Conservation (phyloP, 2,888 invertebrate species). For the Cheilosia vernalis region DNA sequence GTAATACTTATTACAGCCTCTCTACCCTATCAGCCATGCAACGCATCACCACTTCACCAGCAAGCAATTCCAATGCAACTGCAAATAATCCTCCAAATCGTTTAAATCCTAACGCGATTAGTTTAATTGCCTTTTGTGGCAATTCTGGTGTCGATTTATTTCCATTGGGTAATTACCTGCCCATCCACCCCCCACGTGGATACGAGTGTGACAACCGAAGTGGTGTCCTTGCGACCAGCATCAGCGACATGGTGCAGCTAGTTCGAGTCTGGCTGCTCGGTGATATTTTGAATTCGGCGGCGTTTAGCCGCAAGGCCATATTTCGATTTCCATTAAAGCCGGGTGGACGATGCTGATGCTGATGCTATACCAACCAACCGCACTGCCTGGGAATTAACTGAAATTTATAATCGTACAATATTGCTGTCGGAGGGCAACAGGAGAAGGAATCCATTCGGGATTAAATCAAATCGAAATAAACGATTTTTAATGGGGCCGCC, state of each 20-base stretch:
- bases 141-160: constrained; percentile 78
- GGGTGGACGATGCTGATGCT: constrained; percentile 44
- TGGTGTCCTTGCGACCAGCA: constrained; percentile 68
- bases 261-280: constrained; percentile 36
- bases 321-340: constrained; percentile 75
- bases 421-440: constrained; percentile 63
- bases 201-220: constrained; percentile 61
- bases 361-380: constrained; percentile 47
- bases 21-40: constrained; percentile 8
- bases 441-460: constrained; percentile 81
- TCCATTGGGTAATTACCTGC: constrained; percentile 76
- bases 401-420: constrained; percentile 82
- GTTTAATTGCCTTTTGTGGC: constrained; percentile 82
- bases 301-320: constrained; percentile 74
- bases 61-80: constrained; percentile 68
- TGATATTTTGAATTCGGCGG: constrained; percentile 69
- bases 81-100: constrained; percentile 75
- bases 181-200: constrained; percentile 50
- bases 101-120: constrained; percentile 83
- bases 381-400: constrained; percentile 81
- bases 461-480: constrained; percentile 84
- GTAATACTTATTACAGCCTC: not conserved
- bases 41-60: constrained; percentile 56
- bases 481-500: constrained; percentile 82
- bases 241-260: constrained; percentile 52